A percentile compares a stretch with the other conserved stretches of the same genome.
Conservation (phyloP, 2,888 invertebrate species). For the Caenorhabditis sp. region DNA sequence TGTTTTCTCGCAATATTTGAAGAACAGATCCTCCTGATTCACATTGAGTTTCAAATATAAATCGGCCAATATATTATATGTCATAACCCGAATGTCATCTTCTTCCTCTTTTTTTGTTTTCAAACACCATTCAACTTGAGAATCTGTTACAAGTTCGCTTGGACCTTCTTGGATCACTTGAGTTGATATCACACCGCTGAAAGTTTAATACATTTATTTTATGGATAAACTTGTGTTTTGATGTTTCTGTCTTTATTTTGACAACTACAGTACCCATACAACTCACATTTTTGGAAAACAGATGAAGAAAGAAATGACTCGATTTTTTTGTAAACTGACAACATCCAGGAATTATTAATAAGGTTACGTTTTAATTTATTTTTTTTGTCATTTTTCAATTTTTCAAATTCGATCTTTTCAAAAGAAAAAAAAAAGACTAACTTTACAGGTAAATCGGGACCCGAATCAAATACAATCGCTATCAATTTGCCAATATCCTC, state of each 20-base stretch:
- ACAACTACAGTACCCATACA: no score
- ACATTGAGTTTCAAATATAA: slow-evolving; percentile 86
- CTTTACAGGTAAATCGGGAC: slow-evolving; percentile 17
- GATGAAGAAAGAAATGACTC: no score
- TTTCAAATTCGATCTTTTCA: no score
- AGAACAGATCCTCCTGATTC: slow-evolving; percentile 77
- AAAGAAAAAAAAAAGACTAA: slow-evolving; percentile 5
- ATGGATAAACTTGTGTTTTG: no score
- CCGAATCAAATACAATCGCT: slow-evolving; percentile 22
- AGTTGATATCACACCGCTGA: slow-evolving; percentile 12
- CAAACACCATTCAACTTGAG: slow-evolving; percentile 22
- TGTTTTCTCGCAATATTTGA: slow-evolving; percentile 85
- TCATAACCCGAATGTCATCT: slow-evolving; percentile 47
- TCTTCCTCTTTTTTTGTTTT: no score
- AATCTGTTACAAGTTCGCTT: slow-evolving; percentile 14
- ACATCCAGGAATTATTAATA: no score
- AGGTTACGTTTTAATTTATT: no score
- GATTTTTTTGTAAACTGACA: no score
- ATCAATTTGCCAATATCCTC: slow-evolving; percentile 12
- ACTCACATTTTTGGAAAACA: no score
- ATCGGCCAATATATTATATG: slow-evolving; percentile 84
- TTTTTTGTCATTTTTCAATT: not conserved
- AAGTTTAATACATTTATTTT: no score
- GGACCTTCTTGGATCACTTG: slow-evolving; percentile 1
- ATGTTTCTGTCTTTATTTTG: no score